A percentile compares a stretch with the other conserved stretches of the same genome.
phyloP scores from a whole-genome alignment of 2,888 invertebrate species.

The Cantharis nigra region DNA sequence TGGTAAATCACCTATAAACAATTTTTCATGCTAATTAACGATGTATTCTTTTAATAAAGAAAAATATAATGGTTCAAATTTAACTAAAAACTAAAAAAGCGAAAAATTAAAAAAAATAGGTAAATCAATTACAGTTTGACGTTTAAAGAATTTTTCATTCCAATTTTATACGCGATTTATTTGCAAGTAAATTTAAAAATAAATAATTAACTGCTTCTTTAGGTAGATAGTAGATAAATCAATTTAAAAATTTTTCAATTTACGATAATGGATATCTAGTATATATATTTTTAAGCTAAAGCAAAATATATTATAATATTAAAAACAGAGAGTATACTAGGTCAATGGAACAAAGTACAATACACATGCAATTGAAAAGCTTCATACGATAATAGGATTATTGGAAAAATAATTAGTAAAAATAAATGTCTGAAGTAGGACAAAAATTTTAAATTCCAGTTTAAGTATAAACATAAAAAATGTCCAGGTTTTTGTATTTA shows the following conservation, averaged over 20 bases:
- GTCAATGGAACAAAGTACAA: background rate
- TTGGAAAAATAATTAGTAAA: background rate
- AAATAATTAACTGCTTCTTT: too few relatives aligned
- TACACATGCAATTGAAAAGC: background rate
- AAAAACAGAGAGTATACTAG: background rate
- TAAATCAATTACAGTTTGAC: too few relatives aligned
- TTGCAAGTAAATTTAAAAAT: too few relatives aligned
- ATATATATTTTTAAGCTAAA: too few relatives aligned
- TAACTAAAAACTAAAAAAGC: background rate
- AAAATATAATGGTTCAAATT: too few relatives aligned
- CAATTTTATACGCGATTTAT: background rate
- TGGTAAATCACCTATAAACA: slow-evolving; percentile 17
- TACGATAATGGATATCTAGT: too few relatives aligned
- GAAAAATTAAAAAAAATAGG: background rate
- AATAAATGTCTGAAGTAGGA: background rate
- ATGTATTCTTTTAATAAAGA: too few relatives aligned
- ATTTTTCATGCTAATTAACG: too few relatives aligned
- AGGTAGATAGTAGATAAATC: too few relatives aligned
- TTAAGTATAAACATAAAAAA: background rate
- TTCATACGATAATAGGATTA: background rate
- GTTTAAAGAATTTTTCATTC: background rate
- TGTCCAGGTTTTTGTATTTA: background rate
- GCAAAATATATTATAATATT: background rate
- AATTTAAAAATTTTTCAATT: too few relatives aligned
- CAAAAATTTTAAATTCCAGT: background rate